phyloP scores from a whole-genome alignment of 1,140 invertebrate genomes.

The Pseudachorutes palmiensis region DNA sequence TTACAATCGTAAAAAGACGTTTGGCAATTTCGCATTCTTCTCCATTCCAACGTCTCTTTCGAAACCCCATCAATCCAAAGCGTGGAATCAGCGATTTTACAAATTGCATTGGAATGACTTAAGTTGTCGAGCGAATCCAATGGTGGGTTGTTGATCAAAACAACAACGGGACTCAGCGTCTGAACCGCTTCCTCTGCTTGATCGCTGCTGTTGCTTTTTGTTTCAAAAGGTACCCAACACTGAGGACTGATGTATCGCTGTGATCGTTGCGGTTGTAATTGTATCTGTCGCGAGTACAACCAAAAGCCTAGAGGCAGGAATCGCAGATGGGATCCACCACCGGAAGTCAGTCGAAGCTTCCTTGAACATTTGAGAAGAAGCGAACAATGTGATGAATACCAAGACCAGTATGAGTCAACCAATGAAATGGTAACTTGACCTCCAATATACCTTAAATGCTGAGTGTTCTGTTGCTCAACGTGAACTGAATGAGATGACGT shows the following conservation, averaged over 20 bases:
- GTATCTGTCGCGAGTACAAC: neutral
- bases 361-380: neutral
- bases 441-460: neutral
- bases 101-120: neutral
- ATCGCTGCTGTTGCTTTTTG: neutral
- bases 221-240: neutral
- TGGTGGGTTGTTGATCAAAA: neutral
- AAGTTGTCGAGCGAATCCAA: neutral
- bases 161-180: neutral
- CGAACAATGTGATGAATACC: neutral
- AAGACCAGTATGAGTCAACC: neutral
- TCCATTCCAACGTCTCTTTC: neutral
- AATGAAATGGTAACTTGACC: neutral
- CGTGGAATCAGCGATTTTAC: neutral
- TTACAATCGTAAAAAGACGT: too few relatives aligned
- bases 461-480: neutral
- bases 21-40: too few relatives aligned
- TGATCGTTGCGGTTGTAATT: neutral
- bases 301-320: neutral
- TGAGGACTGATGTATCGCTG: neutral
- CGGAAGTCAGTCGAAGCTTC: neutral
- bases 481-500: neutral
- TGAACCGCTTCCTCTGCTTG: neutral
- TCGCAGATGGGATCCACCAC: neutral
- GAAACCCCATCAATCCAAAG: neutral